Evolutionary conservation across 2,888 invertebrate genomes (phyloP).

Genomic region (Notodonta dromedarius): DNA sequence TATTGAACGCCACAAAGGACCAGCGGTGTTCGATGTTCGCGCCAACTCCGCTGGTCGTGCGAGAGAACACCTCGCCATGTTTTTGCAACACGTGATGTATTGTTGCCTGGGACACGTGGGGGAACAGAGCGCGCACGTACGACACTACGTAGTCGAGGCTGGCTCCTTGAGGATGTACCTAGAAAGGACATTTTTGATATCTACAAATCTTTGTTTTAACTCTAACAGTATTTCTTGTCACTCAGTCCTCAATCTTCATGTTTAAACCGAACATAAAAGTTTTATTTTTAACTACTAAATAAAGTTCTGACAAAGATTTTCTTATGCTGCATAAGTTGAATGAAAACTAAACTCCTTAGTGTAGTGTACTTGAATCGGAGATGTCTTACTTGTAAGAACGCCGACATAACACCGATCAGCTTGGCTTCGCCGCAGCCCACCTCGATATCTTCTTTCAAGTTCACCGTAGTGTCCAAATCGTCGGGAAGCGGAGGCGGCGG

Average conservation of each 20-base stretch:
- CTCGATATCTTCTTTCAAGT: conserved; percentile 56
- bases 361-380: neutral
- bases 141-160: conserved; percentile 95
- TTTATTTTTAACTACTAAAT: too few species aligned
- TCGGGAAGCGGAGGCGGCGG: conserved; percentile 72
- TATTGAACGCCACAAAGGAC: conserved; percentile 90
- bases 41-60: conserved; percentile 91
- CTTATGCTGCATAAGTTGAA: too few species aligned
- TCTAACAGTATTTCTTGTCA: too few species aligned
- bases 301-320: too few species aligned
- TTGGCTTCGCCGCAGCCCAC: conserved; percentile 84
- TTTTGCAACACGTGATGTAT: conserved; percentile 91
- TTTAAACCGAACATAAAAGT: too few species aligned
- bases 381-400: conserved; percentile 91
- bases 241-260: too few species aligned
- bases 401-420: conserved; percentile 93
- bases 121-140: conserved; percentile 93
- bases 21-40: conserved; percentile 94
- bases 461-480: conserved; percentile 54
- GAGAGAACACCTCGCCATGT: conserved; percentile 92
- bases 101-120: conserved; percentile 88
- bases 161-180: conserved; percentile 97
- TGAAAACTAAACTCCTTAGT: too few species aligned
- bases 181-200: conserved; percentile 20
- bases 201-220: too few species aligned